Conservation (phyloP, 2,888 invertebrate species). For the Dolichopus griseipennis region DNA sequence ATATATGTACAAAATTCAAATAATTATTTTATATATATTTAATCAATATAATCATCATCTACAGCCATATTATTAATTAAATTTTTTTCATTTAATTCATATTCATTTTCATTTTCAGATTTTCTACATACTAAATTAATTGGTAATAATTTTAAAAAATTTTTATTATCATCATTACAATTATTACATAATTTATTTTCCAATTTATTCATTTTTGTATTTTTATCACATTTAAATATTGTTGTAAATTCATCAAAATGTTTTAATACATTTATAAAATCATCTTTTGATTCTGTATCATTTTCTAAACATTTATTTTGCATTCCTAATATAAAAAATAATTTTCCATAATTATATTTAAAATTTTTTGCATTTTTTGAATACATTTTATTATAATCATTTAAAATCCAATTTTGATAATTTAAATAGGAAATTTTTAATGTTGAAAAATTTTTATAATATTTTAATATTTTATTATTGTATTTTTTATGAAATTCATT, state of each 20-base stretch:
- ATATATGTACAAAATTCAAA: too few species aligned
- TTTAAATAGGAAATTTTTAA: neutral
- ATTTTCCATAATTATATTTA: neutral
- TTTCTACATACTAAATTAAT: neutral
- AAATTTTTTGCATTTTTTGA: neutral
- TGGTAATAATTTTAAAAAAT: neutral
- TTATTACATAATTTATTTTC: neutral
- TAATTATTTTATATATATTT: too few species aligned
- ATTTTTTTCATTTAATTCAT: neutral
- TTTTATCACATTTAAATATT: neutral
- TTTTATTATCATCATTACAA: neutral
- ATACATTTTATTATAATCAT: neutral
- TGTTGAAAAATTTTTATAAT: neutral
- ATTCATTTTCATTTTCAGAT: neutral
- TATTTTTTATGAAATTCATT: neutral
- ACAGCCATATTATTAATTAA: too few species aligned
- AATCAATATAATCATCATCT: too few species aligned
- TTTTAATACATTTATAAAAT: neutral
- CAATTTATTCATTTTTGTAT: neutral
- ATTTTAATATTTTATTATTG: neutral
- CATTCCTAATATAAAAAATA: conserved; percentile 1
- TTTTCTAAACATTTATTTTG: neutral
- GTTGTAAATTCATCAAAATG: neutral
- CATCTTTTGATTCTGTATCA: neutral
- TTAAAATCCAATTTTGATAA: neutral